Percentiles rank a stretch among this genome's conserved stretches.
phyloP scores from a whole-genome alignment of 2,113 vertebrate genomes.

The Gallinago media region DNA sequence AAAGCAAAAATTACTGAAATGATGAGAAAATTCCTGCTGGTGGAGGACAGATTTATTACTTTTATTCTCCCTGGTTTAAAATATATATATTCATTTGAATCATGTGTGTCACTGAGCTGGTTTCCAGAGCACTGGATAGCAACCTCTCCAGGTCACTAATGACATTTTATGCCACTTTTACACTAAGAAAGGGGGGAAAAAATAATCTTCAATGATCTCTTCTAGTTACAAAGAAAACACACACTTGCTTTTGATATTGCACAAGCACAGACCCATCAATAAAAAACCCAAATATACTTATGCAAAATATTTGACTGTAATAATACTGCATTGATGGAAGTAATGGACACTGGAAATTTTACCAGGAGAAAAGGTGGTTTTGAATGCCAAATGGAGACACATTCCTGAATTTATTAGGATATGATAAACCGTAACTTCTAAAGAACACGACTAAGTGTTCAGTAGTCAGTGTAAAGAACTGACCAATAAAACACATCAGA shows the following conservation, averaged over 20 bases:
- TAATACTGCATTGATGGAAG: neutral
- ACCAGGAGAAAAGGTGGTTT: neutral
- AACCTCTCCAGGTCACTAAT: neutral
- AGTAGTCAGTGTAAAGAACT: neutral
- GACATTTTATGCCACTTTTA: neutral
- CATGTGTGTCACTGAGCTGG: no score
- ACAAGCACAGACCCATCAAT: neutral
- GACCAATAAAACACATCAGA: neutral
- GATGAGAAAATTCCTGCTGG: neutral
- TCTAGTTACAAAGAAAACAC: neutral
- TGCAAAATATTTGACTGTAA: neutral
- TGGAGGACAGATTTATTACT: neutral
- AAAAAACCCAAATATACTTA: rapidly evolving
- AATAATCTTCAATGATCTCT: neutral
- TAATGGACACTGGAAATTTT: neutral
- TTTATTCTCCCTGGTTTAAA: neutral
- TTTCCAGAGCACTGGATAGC: neutral
- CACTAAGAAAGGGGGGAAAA: neutral
- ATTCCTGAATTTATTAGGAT: neutral
- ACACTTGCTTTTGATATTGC: slow-evolving; percentile 15
- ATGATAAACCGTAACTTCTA: neutral
- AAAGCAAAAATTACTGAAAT: neutral
- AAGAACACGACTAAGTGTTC: neutral
- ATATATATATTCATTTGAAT: neutral
- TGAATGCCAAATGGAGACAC: neutral